Evolutionary conservation across 2,888 invertebrate species (phyloP).

Genomic region (Leucophenga montana): DNA sequence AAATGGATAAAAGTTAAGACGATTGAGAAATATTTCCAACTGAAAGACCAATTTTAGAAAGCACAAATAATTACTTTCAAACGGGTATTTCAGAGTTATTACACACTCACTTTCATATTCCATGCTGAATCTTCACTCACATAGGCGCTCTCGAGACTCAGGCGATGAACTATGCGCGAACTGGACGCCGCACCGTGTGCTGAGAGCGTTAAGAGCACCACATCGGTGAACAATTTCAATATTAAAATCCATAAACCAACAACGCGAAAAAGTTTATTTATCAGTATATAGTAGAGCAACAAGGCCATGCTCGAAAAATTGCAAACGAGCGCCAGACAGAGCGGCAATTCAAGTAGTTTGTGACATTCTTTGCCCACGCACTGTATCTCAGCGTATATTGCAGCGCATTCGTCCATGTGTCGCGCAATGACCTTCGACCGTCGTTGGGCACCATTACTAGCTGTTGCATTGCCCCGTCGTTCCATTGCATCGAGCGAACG

Average conservation of each 20-base stretch:
- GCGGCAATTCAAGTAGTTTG: constrained; percentile 45
- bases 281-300: constrained; percentile 37
- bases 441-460: background rate
- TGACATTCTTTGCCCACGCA: constrained; percentile 41
- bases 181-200: constrained; percentile 45
- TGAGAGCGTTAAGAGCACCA: constrained; percentile 50
- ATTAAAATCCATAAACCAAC: constrained; percentile 22
- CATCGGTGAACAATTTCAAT: constrained; percentile 39
- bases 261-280: background rate
- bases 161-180: constrained; percentile 40
- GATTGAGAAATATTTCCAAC: constrained; percentile 56
- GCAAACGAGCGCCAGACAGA: constrained; percentile 39
- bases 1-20: constrained; percentile 50
- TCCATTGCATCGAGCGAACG: constrained; percentile 34
- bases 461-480: background rate
- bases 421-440: constrained; percentile 26
- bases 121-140: constrained; percentile 33
- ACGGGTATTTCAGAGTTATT: background rate
- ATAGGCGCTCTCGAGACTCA: constrained; percentile 52
- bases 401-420: constrained; percentile 46
- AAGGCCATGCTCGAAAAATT: constrained; percentile 37
- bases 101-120: constrained; percentile 43
- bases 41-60: constrained; percentile 31
- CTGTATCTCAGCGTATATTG: constrained; percentile 51
- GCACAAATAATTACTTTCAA: background rate